phyloP scores from a whole-genome alignment of 2,113 vertebrate species.

The Leucosticte australis region DNA sequence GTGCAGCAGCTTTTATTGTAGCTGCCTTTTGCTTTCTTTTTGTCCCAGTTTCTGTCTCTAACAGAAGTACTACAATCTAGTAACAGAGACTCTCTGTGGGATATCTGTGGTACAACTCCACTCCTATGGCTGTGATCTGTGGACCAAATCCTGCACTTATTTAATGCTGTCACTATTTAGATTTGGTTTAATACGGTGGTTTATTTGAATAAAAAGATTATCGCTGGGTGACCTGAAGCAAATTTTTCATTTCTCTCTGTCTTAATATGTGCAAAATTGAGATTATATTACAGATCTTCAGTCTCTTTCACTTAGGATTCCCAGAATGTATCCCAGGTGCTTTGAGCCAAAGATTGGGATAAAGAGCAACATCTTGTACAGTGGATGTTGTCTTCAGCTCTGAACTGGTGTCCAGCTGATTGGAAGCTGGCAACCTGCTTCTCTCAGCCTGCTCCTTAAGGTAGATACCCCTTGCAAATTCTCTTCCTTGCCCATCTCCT shows the following conservation, averaged over 20 bases:
- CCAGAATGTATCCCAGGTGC: not conserved
- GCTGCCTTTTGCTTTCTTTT: not conserved
- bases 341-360: not conserved
- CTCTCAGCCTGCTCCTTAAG: not conserved
- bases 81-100: not conserved
- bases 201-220: not conserved
- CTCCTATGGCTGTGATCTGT: not conserved
- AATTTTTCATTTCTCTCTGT: not conserved
- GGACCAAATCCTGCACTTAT: not conserved
- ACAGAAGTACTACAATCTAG: not conserved
- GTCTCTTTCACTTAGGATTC: not conserved
- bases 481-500: constrained; percentile 2
- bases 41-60: not conserved
- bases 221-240: not conserved
- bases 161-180: not conserved
- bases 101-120: not conserved
- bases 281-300: not conserved
- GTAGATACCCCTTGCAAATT: not conserved
- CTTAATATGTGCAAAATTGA: not conserved
- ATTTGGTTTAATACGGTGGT: not conserved
- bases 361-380: not conserved
- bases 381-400: not conserved
- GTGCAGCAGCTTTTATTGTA: not conserved
- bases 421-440: not conserved
- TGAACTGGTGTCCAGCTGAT: not conserved